Evolutionary conservation across 2,113 vertebrate genomes (phyloP).

Genomic region (Acanthochromis polyacanthus): DNA sequence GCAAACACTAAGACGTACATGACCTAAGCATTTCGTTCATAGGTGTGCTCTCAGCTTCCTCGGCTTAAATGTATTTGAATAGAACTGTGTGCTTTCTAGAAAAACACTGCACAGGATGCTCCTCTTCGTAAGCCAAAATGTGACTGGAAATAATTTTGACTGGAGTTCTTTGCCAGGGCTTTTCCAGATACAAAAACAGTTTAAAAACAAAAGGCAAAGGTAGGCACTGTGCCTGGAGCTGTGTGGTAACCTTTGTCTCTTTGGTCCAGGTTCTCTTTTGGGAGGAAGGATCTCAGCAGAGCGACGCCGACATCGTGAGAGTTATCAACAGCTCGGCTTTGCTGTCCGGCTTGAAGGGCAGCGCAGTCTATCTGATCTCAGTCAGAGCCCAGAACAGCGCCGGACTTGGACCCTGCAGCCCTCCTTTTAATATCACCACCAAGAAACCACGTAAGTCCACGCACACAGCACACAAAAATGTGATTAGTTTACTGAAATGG

Average conservation of each 20-base stretch:
- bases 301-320: conserved; percentile 84
- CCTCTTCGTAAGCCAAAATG: conserved; percentile 12
- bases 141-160: neutral
- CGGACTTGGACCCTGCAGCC: conserved; percentile 89
- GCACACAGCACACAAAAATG: neutral
- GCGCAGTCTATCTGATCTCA: conserved; percentile 87
- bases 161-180: neutral
- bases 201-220: neutral
- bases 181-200: neutral
- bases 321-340: conserved; percentile 85
- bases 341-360: conserved; percentile 88
- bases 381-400: conserved; percentile 92
- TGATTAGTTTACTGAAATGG: no score
- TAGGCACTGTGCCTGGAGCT: neutral
- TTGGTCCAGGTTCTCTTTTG: conserved; percentile 89
- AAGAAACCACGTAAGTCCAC: conserved; percentile 93
- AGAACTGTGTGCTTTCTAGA: no score
- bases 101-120: no score
- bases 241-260: conserved; percentile 26
- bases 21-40: neutral
- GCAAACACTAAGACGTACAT: neutral
- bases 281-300: conserved; percentile 88
- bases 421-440: conserved; percentile 89
- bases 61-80: neutral
- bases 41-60: neutral